Evolutionary conservation across 1,140 invertebrate genomes (phyloP).

Genomic region (Yoshiicerus persimilis): DNA sequence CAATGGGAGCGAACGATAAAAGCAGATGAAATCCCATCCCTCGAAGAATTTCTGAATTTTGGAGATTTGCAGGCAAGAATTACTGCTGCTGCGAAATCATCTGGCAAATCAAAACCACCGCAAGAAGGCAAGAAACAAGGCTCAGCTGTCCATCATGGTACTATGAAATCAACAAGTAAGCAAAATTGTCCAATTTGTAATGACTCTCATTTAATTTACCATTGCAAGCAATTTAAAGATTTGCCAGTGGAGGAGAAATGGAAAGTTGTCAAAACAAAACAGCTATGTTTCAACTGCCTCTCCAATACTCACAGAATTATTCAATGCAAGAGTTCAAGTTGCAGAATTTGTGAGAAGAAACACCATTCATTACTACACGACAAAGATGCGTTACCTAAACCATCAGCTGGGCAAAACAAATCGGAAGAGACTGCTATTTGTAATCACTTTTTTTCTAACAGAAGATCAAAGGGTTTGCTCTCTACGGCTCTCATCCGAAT

Average conservation of each 20-base stretch:
- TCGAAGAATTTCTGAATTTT: too few relatives aligned
- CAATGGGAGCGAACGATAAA: too few relatives aligned
- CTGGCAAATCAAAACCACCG: too few relatives aligned
- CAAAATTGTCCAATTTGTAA: not conserved
- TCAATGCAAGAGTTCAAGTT: not conserved
- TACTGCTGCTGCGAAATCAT: too few relatives aligned
- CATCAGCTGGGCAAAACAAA: not conserved
- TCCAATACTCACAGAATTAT: not conserved
- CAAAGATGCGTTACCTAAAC: not conserved
- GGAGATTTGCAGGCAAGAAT: too few relatives aligned
- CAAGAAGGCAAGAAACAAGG: too few relatives aligned
- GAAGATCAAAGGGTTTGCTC: not conserved
- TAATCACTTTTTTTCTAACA: not conserved
- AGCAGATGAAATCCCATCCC: too few relatives aligned
- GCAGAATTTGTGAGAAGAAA: not conserved
- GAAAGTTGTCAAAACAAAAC: not conserved
- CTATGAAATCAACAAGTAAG: not conserved
- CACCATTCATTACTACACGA: conserved; percentile 21
- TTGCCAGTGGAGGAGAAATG: not conserved
- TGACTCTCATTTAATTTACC: conserved; percentile 1
- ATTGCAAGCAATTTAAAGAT: not conserved
- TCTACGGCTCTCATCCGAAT: not conserved
- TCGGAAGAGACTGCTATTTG: not conserved
- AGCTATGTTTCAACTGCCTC: conserved; percentile 8
- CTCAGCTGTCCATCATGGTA: too few relatives aligned